Evolutionary conservation across 2,888 invertebrate species (phyloP).

Genomic region (Rhingia campestris): DNA sequence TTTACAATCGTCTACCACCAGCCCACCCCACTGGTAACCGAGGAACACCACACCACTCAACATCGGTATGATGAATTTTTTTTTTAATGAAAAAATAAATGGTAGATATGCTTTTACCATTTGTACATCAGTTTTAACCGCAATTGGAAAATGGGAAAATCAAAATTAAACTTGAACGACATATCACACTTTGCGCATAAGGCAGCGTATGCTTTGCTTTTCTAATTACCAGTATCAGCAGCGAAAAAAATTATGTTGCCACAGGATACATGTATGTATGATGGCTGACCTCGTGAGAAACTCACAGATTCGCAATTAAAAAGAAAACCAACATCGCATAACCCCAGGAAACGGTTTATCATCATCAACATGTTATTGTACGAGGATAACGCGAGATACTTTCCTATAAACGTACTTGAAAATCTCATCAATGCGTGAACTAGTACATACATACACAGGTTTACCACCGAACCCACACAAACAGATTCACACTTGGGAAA

Average conservation of each 20-base stretch:
- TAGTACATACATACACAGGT: conserved; percentile 10
- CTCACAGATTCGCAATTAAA: conserved; percentile 28
- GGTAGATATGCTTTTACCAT: conserved; percentile 20
- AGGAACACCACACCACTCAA: background rate
- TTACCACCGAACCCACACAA: conserved; percentile 14
- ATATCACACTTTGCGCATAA: conserved; percentile 30
- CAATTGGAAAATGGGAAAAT: conserved; percentile 20
- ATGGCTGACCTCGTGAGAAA: conserved; percentile 51
- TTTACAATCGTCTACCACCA: conserved; percentile 10
- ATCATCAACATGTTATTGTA: conserved; percentile 32
- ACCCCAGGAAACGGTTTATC: conserved; percentile 42
- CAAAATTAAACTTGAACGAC: conserved; percentile 9
- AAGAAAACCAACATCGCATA: background rate
- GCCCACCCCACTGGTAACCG: background rate
- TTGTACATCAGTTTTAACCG: conserved; percentile 57
- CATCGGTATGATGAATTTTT: conserved; percentile 31
- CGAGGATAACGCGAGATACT: conserved; percentile 25
- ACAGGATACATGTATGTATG: background rate
- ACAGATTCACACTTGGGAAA: conserved; percentile 16
- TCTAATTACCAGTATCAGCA: conserved; percentile 46
- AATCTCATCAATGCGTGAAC: conserved; percentile 38
- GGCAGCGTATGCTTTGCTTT: conserved; percentile 39
- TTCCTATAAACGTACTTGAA: conserved; percentile 19
- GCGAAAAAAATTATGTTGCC: conserved; percentile 25
- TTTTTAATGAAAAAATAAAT: conserved; percentile 38